Conservation (phyloP, 2,888 invertebrate genomes). For the Drosophila dives region DNA sequence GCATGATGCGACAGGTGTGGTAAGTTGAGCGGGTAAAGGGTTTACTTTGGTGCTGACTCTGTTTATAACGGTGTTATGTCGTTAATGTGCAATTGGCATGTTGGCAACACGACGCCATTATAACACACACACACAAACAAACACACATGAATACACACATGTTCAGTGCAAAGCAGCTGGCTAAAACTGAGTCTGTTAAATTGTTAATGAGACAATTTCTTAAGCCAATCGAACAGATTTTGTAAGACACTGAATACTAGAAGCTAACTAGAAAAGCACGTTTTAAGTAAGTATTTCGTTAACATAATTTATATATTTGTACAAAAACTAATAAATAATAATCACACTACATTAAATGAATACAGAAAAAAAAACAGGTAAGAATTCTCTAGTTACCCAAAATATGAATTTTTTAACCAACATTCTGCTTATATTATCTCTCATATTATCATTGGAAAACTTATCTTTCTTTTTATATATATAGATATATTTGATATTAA, state of each 20-base stretch:
- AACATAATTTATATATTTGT: neutral
- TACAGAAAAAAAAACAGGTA: neutral
- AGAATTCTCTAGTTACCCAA: neutral
- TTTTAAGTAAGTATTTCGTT: neutral
- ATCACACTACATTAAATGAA: neutral
- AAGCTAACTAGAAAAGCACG: neutral
- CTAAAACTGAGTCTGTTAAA: slow-evolving; percentile 68
- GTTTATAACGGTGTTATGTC: slow-evolving; percentile 79
- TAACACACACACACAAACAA: slow-evolving; percentile 27
- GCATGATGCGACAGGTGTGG: neutral
- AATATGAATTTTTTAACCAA: too few relatives aligned
- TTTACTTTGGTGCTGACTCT: slow-evolving; percentile 25
- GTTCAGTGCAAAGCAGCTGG: slow-evolving; percentile 40
- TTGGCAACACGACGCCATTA: slow-evolving; percentile 65
- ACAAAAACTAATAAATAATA: neutral
- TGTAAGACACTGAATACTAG: neutral
- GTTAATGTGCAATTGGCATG: slow-evolving; percentile 84
- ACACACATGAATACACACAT: slow-evolving; percentile 23
- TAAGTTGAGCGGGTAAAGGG: neutral
- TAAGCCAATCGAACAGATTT: slow-evolving; percentile 50
- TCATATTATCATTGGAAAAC: neutral
- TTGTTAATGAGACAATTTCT: slow-evolving; percentile 75
- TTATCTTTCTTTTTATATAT: neutral
- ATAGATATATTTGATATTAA: neutral
- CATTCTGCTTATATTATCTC: neutral